Base-by-base conservation (phyloP, 2,888 invertebrate species). In the Isotomurus palustris region DNA sequence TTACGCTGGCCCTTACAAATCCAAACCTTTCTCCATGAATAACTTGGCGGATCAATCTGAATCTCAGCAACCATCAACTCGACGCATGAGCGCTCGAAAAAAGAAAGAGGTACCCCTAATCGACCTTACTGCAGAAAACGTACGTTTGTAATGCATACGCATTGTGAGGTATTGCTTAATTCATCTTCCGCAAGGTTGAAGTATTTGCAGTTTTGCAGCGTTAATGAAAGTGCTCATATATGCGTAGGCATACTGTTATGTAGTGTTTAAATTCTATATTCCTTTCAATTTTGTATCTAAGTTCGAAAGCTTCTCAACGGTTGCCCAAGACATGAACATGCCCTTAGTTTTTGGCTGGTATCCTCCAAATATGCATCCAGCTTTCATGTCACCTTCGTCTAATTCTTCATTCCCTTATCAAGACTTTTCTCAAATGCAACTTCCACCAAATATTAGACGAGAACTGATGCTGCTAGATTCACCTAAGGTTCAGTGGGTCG, bases 291-390 rank as follows among this genome's bases (percentile, higher is more conserved):
- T n/a, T n/a, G n/a, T n/a, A n/a, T n/a, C n/a, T n/a, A 66, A 66
- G 66, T 66, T 66, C 48, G 66, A 62, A 62, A 66, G 62, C 60
- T 60, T 58, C 60, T 51, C 66, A 54, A 54, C 62, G 64, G 66
- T 66, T 53, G 56, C 62, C 56, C 62, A 60, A 60, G 64, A 65
- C 53, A 60, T 58, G 36, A 43, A 56, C 48, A 58, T 66, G 61
- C 66, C 62, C 49, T 41, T 66, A 58, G 59, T 68, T 27, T 68
- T 64, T 56, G 67, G 65, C 36, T 68, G 68, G 68, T 65, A 60
- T 45, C 66, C 64, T 56, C 61, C 67, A 52, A 60, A 58, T 38
- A 19, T 60, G 52, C 58, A 53, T 45, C 48, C 64, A 56, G 52
- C 58, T 32, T 55, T 56, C 51, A 58, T 62, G 29, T 58, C 60